These are phyloP conservation scores for Botia kubotai DNA, from an alignment of 2,797 vertebrate genomes.

Conservation along the genomic window DNA sequence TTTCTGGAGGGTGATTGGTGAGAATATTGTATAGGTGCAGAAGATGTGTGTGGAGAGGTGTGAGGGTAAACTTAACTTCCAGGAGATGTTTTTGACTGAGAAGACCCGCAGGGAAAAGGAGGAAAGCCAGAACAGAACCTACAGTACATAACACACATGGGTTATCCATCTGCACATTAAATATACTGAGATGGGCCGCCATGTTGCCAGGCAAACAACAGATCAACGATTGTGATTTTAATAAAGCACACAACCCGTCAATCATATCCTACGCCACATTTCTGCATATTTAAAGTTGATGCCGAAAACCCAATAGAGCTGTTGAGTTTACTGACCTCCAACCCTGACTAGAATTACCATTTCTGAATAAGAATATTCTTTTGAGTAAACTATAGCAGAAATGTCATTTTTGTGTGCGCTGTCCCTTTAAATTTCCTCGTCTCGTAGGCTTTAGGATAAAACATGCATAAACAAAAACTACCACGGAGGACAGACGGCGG, in stretches of 20 bases:
- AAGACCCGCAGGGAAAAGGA: constrained; percentile 72
- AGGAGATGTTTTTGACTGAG: constrained; percentile 76
- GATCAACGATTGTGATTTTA: background rate
- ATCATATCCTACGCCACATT: background rate
- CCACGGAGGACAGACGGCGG: constrained; percentile 59
- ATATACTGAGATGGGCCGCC: background rate
- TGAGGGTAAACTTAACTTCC: constrained; percentile 71
- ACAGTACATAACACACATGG: constrained; percentile 11
- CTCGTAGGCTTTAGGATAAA: background rate
- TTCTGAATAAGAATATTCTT: too few relatives aligned
- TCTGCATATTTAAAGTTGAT: background rate
- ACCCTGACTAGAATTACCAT: too few relatives aligned
- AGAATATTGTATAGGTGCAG: constrained; percentile 26
- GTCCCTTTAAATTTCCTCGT: background rate
- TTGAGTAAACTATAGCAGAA: background rate
- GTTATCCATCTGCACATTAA: background rate
- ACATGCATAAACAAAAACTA: background rate
- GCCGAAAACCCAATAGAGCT: background rate
- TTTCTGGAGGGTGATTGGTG: constrained; percentile 10
- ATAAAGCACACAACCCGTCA: background rate
- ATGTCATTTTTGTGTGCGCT: background rate
- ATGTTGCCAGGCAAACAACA: constrained; percentile 12
- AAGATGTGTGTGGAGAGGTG: constrained; percentile 69
- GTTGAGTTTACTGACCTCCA: too few relatives aligned
- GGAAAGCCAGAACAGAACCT: constrained; percentile 66